Percentiles rank a stretch among this genome's conserved stretches.
Evolutionary conservation across 2,888 invertebrate species (phyloP).

Genomic region (Eupithecia vulgata): DNA sequence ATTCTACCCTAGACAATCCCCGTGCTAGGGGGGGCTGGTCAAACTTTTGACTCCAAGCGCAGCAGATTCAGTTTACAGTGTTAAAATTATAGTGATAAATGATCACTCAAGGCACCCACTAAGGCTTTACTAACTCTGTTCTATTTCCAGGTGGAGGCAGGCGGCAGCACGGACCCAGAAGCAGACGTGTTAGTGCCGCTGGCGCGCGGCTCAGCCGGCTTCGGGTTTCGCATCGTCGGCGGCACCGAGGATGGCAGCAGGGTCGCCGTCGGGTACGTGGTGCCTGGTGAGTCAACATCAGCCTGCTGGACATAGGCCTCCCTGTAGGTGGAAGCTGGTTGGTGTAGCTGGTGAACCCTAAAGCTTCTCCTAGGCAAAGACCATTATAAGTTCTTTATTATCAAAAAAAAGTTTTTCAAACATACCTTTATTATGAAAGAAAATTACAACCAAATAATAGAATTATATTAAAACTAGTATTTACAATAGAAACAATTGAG

Average conservation of each 20-base stretch:
- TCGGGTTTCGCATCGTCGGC: constrained; percentile 99
- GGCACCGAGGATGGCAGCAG: constrained; percentile 99
- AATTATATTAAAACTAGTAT: no score
- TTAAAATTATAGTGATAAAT: no score
- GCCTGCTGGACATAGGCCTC: not conserved
- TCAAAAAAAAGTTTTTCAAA: no score
- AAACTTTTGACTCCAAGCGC: not conserved
- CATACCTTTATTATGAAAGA: no score
- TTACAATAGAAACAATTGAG: no score
- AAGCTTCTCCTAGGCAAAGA: no score
- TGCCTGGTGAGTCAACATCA: constrained; percentile 85
- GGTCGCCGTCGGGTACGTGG: constrained; percentile 98
- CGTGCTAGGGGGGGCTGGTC: no score
- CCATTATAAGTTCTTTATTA: no score
- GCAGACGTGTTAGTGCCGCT: constrained; percentile 91
- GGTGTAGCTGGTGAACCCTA: no score
- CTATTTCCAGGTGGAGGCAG: constrained; percentile 62
- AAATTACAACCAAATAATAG: no score
- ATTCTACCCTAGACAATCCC: no score
- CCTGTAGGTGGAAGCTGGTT: not conserved
- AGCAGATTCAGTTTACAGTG: not conserved
- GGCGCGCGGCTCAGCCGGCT: constrained; percentile 95
- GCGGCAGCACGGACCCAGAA: constrained; percentile 69
- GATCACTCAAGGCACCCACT: no score
- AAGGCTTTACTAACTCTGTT: not conserved